phyloP scores from a whole-genome alignment of 2,888 invertebrate genomes.

The Drosophila vallismaia region DNA sequence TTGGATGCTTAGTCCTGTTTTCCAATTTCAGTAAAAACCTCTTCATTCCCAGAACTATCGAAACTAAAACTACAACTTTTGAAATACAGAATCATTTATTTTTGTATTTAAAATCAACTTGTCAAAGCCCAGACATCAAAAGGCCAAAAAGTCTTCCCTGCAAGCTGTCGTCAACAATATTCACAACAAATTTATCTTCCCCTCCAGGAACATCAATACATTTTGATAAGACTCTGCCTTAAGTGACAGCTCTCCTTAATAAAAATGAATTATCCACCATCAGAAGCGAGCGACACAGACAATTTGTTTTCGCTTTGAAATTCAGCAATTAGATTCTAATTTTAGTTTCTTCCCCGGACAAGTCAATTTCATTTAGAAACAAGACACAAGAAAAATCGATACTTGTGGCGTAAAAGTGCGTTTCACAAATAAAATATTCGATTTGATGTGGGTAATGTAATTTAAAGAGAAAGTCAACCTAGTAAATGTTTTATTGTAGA shows the following conservation, averaged over 20 bases:
- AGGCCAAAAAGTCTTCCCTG: slow-evolving; percentile 15
- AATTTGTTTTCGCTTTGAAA: slow-evolving; percentile 34
- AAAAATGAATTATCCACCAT: slow-evolving; percentile 44
- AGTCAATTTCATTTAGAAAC: slow-evolving; percentile 30
- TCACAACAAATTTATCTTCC: slow-evolving; percentile 26
- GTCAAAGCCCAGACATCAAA: slow-evolving; percentile 18
- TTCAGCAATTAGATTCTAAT: slow-evolving; percentile 36
- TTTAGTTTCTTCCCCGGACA: slow-evolving; percentile 21
- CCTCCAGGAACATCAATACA: slow-evolving; percentile 21
- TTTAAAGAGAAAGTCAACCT: too few relatives aligned
- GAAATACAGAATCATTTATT: background rate
- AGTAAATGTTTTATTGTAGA: too few relatives aligned
- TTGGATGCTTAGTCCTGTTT: too few relatives aligned
- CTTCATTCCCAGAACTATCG: too few relatives aligned
- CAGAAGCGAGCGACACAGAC: slow-evolving; percentile 31
- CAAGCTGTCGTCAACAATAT: slow-evolving; percentile 33
- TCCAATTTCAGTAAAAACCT: too few relatives aligned
- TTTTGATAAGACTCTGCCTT: slow-evolving; percentile 26
- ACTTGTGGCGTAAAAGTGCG: background rate
- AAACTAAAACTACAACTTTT: too few relatives aligned
- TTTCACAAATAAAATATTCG: background rate
- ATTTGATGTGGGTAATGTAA: background rate
- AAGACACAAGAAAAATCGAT: background rate
- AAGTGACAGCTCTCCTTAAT: slow-evolving; percentile 38
- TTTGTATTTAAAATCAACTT: slow-evolving; percentile 13